Evolutionary conservation across 1,140 invertebrate species (phyloP), one percentile per base, ranked within the genome.

Genomic region (Microplitis mediator): DNA sequence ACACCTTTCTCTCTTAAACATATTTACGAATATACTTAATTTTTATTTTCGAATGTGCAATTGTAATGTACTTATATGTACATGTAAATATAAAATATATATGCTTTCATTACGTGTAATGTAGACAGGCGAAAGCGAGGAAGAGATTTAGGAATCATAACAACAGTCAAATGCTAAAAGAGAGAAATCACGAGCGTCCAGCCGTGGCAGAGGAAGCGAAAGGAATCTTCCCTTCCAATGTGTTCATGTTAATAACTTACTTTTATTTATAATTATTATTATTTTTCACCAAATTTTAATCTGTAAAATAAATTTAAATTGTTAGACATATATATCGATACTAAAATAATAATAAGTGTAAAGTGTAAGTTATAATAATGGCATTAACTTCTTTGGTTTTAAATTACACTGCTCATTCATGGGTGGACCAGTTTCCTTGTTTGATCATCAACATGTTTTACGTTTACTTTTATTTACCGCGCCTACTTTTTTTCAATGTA

Each of bases 1-100:
- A 56, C 50, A 70, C 58, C 39, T 70, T 50, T 61, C 35, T 70
- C 54, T 70, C 50, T 56, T 31, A 32, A 13, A 35, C n/a, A 54
- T 23, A 23, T 23, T 23, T n/a, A 14, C 52, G 32, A 58, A 36
- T 50, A 31, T 14, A 65, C 23, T 31, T 45, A 45, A 65, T 31
- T 23, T 65, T 65, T 65, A 54, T 56, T 68, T 13, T 0, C 1
- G 14, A 35, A 8, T 32, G 45, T 61, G 60, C 54, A 70, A 54
- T 56, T 56, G 66, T 65, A 14, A n/a, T 65, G 63, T 45, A 65
- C 63, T 51, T 51, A 32, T 31, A 39, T 65, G 34, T 14, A 50
- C 23, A 23, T 23, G 23, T 23, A 23, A 23, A 23, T 23, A 23
- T 23, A 23, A 23, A 23, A 23, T 64, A 64, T 39, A 64, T 39